These are phyloP conservation scores for Trididemnum clinides DNA, from an alignment of 23 tunicate species.

Conservation along the genomic window DNA sequence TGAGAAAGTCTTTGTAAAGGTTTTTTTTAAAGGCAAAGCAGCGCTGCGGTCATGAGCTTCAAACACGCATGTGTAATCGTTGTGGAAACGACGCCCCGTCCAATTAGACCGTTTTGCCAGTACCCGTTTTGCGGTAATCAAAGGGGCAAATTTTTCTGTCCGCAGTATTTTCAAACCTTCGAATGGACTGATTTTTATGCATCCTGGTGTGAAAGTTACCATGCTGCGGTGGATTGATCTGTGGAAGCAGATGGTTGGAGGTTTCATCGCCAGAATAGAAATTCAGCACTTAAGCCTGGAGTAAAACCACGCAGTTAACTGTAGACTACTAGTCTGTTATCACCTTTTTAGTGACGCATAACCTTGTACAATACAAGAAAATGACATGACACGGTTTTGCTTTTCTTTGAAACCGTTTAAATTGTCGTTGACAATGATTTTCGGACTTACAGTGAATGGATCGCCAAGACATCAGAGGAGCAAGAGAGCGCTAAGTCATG, in stretches of 20 bases:
- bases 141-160: no score
- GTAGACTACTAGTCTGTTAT: not conserved
- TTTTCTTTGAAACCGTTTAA: not conserved
- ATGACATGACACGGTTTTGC: not conserved
- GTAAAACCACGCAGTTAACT: no score
- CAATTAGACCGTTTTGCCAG: no score
- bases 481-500: conserved; percentile 50
- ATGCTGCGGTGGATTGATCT: no score
- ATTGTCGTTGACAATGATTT: not conserved
- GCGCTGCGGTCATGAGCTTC: no score
- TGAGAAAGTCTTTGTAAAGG: no score
- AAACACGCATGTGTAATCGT: not conserved
- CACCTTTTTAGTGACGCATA: not conserved
- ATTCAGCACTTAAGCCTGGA: not conserved
- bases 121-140: no score
- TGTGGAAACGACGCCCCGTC: no score
- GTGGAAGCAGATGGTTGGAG: not conserved
- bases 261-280: not conserved
- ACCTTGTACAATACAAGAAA: not conserved
- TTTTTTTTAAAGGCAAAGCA: no score
- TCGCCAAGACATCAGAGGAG: conserved; percentile 29
- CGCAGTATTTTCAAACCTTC: no score
- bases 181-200: no score
- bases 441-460: conserved; percentile 83
- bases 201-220: no score